Evolutionary conservation across 2,888 invertebrate genomes (phyloP).

Genomic region (Bugula neritina): DNA sequence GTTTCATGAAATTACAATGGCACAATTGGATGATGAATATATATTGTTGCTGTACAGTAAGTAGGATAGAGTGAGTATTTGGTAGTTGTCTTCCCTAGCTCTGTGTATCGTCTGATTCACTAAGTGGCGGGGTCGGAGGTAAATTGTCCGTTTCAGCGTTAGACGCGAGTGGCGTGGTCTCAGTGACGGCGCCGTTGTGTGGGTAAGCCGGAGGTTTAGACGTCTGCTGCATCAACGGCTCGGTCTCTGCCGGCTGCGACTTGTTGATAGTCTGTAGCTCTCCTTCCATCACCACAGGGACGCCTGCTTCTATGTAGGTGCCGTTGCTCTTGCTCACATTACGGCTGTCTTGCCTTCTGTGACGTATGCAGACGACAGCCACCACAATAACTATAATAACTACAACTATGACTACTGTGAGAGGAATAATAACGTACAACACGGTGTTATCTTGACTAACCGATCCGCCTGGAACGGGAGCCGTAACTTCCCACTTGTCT

Average conservation of each 20-base stretch:
- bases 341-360: not conserved
- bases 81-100: not conserved
- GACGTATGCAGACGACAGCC: not conserved
- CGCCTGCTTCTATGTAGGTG: slow-evolving; percentile 17
- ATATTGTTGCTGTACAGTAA: no score
- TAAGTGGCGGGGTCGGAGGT: not conserved
- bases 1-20: no score
- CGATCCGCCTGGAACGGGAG: not conserved
- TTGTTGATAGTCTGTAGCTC: not conserved
- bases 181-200: not conserved
- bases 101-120: not conserved
- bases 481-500: not conserved
- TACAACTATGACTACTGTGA: not conserved
- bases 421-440: not conserved
- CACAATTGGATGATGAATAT: no score
- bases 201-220: slow-evolving; percentile 19
- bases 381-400: not conserved
- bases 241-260: not conserved
- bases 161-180: not conserved
- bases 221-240: not conserved
- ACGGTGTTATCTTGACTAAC: not conserved
- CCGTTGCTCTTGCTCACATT: slow-evolving; percentile 8
- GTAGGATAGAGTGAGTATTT: not conserved
- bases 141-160: not conserved
- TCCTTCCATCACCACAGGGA: slow-evolving; percentile 16